phyloP scores from a whole-genome alignment of 2,888 invertebrate species.

The Isotomurus palustris region DNA sequence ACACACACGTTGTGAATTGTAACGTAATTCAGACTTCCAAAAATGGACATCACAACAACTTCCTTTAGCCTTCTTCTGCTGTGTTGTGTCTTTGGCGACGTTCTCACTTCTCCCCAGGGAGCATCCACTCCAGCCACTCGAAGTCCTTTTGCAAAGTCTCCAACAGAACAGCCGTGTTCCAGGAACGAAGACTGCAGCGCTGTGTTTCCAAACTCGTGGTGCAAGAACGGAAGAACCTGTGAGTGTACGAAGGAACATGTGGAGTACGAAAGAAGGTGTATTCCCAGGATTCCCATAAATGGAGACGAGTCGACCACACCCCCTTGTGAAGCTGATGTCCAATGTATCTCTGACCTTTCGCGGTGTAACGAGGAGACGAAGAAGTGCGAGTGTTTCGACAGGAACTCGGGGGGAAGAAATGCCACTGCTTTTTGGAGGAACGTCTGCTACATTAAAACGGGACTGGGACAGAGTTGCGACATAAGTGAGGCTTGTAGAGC shows the following conservation, averaged over 20 bases:
- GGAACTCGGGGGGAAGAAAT: conserved; percentile 15
- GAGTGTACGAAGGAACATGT: not conserved
- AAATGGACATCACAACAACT: too few relatives aligned
- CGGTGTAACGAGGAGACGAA: conserved; percentile 11
- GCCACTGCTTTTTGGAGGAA: conserved; percentile 9
- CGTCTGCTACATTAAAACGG: conserved; percentile 18
- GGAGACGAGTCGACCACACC: conserved; percentile 3
- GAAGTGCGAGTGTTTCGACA: conserved; percentile 34
- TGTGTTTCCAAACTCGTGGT: not conserved
- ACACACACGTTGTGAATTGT: too few relatives aligned
- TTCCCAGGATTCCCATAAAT: too few relatives aligned
- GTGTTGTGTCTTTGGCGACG: too few relatives aligned
- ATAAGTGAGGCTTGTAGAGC: conserved; percentile 19
- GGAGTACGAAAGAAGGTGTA: conserved; percentile 11
- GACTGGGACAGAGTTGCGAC: conserved; percentile 4
- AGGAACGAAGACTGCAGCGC: conserved; percentile 8
- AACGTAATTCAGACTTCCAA: too few relatives aligned
- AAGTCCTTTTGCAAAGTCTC: not conserved
- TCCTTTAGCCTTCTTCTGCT: too few relatives aligned
- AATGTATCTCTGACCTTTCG: conserved; percentile 19
- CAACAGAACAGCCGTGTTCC: not conserved
- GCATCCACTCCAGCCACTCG: not conserved
- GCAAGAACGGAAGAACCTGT: conserved; percentile 1
- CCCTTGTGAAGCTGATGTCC: conserved; percentile 14
- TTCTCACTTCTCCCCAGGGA: too few relatives aligned